These are phyloP conservation scores for Drosophila rhopaloa DNA, from an alignment of 1,140 invertebrate genomes.

Conservation along the genomic window DNA sequence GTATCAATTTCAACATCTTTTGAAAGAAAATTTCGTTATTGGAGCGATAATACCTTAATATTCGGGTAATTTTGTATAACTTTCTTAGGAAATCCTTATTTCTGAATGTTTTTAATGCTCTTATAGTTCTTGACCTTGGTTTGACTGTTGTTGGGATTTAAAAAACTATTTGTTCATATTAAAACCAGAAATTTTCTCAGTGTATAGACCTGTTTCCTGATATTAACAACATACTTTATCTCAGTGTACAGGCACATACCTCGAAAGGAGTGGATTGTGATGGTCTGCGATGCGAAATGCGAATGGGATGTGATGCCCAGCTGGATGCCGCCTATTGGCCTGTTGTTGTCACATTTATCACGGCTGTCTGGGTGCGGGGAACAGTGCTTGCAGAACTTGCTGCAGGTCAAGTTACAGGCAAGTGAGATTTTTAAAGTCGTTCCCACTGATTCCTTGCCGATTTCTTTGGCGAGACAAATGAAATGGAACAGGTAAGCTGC, in stretches of 20 bases:
- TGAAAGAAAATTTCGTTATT: too few species aligned
- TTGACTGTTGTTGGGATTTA: too few species aligned
- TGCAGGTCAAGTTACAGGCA: slow-evolving; percentile 69
- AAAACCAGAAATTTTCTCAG: too few species aligned
- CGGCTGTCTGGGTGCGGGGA: slow-evolving; percentile 54
- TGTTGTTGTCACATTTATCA: slow-evolving; percentile 79
- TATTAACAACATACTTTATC: neutral
- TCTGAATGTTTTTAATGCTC: too few species aligned
- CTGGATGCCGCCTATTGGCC: slow-evolving; percentile 52
- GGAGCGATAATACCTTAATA: too few species aligned
- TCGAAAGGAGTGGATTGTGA: slow-evolving; percentile 16
- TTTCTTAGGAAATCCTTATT: too few species aligned
- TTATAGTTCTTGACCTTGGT: too few species aligned
- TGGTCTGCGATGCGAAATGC: slow-evolving; percentile 23
- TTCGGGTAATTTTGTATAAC: too few species aligned
- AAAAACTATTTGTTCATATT: too few species aligned
- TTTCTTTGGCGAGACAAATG: slow-evolving; percentile 32
- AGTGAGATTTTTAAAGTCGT: slow-evolving; percentile 46
- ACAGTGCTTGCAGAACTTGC: slow-evolving; percentile 49
- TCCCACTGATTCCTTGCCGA: slow-evolving; percentile 20
- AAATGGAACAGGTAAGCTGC: slow-evolving; percentile 61
- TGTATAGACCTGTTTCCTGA: neutral
- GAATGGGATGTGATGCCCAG: slow-evolving; percentile 37
- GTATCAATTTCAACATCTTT: too few species aligned
- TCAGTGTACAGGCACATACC: slow-evolving; percentile 5